phyloP scores from a whole-genome alignment of 2,888 invertebrate species.

The Fragum fragum region DNA sequence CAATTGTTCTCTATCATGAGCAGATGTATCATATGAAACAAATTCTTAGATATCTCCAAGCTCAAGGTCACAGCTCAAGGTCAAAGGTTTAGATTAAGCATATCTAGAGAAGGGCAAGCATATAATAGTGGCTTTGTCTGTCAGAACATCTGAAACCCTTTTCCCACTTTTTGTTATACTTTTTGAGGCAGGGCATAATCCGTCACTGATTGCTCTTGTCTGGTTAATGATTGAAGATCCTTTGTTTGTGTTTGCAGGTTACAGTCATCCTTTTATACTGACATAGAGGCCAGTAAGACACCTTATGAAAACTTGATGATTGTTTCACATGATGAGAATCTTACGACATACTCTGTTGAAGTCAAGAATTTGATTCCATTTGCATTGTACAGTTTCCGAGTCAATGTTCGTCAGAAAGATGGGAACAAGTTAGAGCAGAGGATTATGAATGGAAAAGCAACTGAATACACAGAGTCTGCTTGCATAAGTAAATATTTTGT shows the following conservation, averaged over 20 bases:
- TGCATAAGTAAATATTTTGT: not conserved
- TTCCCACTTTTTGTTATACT: too few relatives aligned
- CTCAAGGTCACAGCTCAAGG: too few relatives aligned
- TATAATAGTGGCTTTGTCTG: too few relatives aligned
- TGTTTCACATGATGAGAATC: slow-evolving; percentile 24
- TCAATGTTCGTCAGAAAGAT: slow-evolving; percentile 71
- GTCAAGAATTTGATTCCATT: slow-evolving; percentile 62
- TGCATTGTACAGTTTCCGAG: slow-evolving; percentile 70
- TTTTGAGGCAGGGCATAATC: too few relatives aligned
- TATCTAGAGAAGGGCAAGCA: too few relatives aligned
- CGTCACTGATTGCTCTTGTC: too few relatives aligned
- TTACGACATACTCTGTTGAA: slow-evolving; percentile 33
- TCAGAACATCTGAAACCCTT: too few relatives aligned
- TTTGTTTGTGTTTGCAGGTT: not conserved
- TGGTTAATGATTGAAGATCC: not conserved
- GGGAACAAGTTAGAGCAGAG: slow-evolving; percentile 66
- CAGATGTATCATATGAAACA: too few relatives aligned
- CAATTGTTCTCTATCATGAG: too few relatives aligned
- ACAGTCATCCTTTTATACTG: slow-evolving; percentile 15
- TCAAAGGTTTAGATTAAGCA: too few relatives aligned
- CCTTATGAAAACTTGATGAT: not conserved
- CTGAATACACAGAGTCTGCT: slow-evolving; percentile 30
- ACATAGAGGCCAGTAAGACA: not conserved
- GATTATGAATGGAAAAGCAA: slow-evolving; percentile 44
- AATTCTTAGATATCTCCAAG: too few relatives aligned